Evolutionary conservation across 2,888 invertebrate genomes (phyloP), one percentile per base, ranked within the genome.

Genomic region (Coremacera marginata): DNA sequence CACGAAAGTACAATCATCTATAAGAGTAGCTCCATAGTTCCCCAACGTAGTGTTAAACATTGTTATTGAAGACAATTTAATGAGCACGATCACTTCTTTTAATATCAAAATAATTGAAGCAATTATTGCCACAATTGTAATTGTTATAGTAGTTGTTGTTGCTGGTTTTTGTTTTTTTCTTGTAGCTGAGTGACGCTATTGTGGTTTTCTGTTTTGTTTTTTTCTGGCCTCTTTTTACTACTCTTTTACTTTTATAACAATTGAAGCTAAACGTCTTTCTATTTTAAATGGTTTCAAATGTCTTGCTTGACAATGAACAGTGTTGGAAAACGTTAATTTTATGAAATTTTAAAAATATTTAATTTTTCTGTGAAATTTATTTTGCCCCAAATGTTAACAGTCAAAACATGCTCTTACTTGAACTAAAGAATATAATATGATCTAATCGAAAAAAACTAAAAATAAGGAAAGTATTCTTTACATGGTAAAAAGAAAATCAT

Each of bases 31-130:
- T 44, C 14, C 44, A 19, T 3, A 63, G 5, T 31, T 63, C n/a
- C 19, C 34, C 31, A 4, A 14, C 49, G 51, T 37, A 7, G 14
- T 60, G 25, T 67, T 67, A 67, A 67, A 27, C 44, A 25, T 49
- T 71, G 16, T 60, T 22, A 70, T 70, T 55, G 57, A 70, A 57
- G 34, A 57, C 34, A 5, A 37, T 51, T 71, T 71, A 71, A 71
- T 71, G 71, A 71, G 70, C 34, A 22, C 57, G 71, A 71, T 71
- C 57, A 71, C 57, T 71, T 71, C 71, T 71, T 70, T 71, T 57
- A 71, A 71, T 71, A 57, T 60, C 37, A 60, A 57, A 57, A 57
- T 71, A 73, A 73, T 73, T 73, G 63, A 65, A 34, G 63, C 63
- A 63, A 73, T 63, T 73, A 63, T 63, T 51, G 34, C 25, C 34